phyloP scores from a whole-genome alignment of 2,888 invertebrate species.

The Tenodera sinensis region DNA sequence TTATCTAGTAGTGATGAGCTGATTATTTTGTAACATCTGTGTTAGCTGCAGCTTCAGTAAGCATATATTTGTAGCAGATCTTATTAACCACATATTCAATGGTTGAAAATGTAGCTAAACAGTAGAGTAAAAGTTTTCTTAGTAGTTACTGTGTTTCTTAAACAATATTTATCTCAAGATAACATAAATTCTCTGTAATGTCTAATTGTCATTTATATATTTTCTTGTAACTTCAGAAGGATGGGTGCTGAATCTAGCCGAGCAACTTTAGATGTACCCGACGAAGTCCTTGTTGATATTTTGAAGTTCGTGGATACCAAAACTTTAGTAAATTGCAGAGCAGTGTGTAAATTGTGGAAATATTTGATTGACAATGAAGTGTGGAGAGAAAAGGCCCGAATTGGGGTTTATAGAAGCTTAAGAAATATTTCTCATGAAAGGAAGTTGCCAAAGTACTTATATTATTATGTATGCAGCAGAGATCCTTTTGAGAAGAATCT shows the following conservation, averaged over 20 bases:
- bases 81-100: no score
- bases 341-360: constrained; percentile 53
- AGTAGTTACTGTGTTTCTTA: no score
- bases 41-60: no score
- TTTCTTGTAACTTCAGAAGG: not conserved
- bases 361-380: constrained; percentile 45
- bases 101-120: no score
- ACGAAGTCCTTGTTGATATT: constrained; percentile 49
- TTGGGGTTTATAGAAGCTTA: constrained; percentile 35
- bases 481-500: constrained; percentile 49
- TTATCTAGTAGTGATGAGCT: no score
- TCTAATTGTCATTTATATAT: no score
- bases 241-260: not conserved
- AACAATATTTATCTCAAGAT: no score
- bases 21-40: no score
- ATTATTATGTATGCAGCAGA: constrained; percentile 45
- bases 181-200: no score
- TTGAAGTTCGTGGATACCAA: constrained; percentile 44
- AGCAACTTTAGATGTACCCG: constrained; percentile 42
- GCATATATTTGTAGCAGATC: no score
- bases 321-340: constrained; percentile 44
- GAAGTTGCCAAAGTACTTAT: constrained; percentile 44
- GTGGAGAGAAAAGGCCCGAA: constrained; percentile 45
- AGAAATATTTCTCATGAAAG: constrained; percentile 38
- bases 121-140: no score